A percentile compares a stretch with the other conserved stretches of the same genome.
These are phyloP conservation scores for Motacilla alba DNA, from an alignment of 2,113 vertebrate species.

Conservation along the genomic window DNA sequence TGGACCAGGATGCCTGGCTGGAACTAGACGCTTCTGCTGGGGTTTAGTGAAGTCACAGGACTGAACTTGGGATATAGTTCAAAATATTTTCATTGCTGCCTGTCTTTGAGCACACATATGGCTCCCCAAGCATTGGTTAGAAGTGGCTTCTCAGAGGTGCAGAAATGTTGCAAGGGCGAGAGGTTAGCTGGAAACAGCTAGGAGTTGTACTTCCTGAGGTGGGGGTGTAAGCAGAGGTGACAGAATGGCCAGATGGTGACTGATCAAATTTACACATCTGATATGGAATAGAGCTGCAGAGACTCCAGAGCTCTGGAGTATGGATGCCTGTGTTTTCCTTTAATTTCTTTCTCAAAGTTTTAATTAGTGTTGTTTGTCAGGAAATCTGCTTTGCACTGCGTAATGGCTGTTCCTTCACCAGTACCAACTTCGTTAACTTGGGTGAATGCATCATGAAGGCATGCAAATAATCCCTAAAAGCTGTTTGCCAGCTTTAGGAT, in stretches of 20 bases:
- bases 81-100: not conserved
- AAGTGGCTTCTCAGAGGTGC: not conserved
- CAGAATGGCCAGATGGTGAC: not conserved
- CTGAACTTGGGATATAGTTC: not conserved
- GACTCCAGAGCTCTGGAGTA: not conserved
- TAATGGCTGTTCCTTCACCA: not conserved
- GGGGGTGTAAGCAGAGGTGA: not conserved
- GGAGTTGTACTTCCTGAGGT: not conserved
- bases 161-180: not conserved
- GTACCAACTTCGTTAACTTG: not conserved
- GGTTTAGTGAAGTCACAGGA: not conserved
- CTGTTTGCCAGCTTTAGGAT: not conserved
- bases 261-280: not conserved
- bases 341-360: not conserved
- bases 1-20: not conserved
- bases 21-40: not conserved
- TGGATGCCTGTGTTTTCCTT: not conserved
- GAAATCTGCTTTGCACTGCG: not conserved
- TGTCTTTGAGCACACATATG: fast-evolving
- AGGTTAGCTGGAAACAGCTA: not conserved
- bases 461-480: not conserved
- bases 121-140: not conserved
- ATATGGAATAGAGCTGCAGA: not conserved
- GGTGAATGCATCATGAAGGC: not conserved
- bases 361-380: not conserved